phyloP scores from a whole-genome alignment of 2,888 invertebrate genomes.

The Baronia brevicornis region DNA sequence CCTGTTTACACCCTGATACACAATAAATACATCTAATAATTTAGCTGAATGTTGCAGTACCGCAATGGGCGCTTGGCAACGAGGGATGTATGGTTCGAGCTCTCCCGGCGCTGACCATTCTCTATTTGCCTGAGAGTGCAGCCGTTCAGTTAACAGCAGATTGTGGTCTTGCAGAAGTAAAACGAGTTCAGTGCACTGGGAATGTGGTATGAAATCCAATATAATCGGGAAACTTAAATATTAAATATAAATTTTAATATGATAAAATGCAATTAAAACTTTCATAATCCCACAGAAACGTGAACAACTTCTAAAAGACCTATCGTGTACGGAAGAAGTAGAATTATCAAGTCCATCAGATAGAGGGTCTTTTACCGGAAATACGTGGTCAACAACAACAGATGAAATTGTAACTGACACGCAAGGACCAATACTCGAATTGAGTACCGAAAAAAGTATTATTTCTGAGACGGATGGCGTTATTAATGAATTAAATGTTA shows the following conservation, averaged over 20 bases:
- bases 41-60: too few relatives aligned
- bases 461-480: constrained; percentile 37
- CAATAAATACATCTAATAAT: too few relatives aligned
- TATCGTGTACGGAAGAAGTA: constrained; percentile 74
- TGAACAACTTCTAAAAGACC: constrained; percentile 74
- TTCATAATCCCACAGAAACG: constrained; percentile 68
- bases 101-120: constrained; percentile 82
- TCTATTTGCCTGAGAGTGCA: constrained; percentile 85
- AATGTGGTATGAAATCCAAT: constrained; percentile 76
- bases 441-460: constrained; percentile 34
- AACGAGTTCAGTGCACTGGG: constrained; percentile 83
- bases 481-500: constrained; percentile 31
- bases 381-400: constrained; percentile 33
- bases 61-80: constrained; percentile 81
- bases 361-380: constrained; percentile 29
- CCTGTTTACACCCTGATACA: too few relatives aligned
- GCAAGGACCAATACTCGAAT: too few relatives aligned
- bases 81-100: constrained; percentile 83
- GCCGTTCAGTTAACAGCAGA: constrained; percentile 85
- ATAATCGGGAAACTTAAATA: constrained; percentile 1
- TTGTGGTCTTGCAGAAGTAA: constrained; percentile 83
- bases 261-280: neutral
- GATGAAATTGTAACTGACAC: constrained; percentile 36
- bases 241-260: neutral
- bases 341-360: constrained; percentile 42